These are phyloP conservation scores for Rhynchomys soricoides DNA, from an alignment of 2,113 vertebrate genomes.

Conservation along the genomic window DNA sequence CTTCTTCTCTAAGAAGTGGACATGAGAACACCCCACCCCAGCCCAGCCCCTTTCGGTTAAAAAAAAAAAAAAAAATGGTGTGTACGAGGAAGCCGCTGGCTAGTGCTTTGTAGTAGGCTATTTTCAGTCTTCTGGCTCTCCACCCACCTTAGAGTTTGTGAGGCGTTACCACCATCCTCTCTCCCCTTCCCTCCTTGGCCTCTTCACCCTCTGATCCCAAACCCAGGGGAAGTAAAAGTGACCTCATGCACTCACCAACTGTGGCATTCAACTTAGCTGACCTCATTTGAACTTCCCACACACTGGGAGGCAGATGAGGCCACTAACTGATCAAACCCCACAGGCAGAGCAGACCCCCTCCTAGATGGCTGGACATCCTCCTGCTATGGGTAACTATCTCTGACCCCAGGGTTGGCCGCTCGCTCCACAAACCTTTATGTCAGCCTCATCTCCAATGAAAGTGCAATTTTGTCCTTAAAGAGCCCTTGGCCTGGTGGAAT, in stretches of 20 bases:
- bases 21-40: not conserved
- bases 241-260: not conserved
- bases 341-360: not conserved
- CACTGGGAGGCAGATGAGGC: not conserved
- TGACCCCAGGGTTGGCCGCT: not conserved
- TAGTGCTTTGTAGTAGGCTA: rapidly evolving
- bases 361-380: not conserved
- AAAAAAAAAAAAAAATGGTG: too few species aligned
- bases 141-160: not conserved
- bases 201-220: not conserved
- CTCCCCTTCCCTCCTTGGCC: not conserved
- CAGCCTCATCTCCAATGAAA: not conserved
- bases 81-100: not conserved
- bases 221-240: not conserved
- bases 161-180: not conserved
- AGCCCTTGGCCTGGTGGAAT: not conserved
- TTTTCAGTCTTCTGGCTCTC: not conserved
- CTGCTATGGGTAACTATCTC: not conserved
- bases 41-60: too few species aligned
- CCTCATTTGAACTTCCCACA: not conserved
- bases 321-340: not conserved
- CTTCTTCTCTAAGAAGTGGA: not conserved
- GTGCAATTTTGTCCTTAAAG: not conserved
- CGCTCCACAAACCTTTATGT: not conserved
- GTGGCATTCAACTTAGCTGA: not conserved